phyloP scores from a whole-genome alignment of 2,888 invertebrate species.

The Oasisia sp. region DNA sequence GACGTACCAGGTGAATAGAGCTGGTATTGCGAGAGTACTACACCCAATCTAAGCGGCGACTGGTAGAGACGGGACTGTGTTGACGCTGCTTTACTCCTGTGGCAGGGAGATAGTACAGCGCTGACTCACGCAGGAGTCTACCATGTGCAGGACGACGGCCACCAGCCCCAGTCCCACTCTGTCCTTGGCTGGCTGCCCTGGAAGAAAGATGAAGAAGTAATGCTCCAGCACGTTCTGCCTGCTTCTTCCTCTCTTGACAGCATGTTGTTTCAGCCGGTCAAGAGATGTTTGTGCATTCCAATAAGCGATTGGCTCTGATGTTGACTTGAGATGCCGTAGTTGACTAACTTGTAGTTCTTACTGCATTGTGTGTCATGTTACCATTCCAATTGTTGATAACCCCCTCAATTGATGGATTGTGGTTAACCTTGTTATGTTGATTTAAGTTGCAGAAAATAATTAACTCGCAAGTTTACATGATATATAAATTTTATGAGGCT shows the following conservation, averaged over 20 bases:
- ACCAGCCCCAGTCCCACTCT: neutral
- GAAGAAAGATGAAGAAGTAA: slow-evolving; percentile 12
- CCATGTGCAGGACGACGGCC: neutral
- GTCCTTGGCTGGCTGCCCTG: neutral
- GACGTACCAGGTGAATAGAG: neutral
- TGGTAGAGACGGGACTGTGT: neutral
- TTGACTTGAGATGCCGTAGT: neutral
- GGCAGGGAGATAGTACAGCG: slow-evolving; percentile 7
- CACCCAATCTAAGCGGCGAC: neutral
- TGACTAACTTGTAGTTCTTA: neutral
- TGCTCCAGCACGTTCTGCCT: slow-evolving; percentile 6
- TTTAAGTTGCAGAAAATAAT: neutral
- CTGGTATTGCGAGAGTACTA: neutral
- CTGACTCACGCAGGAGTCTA: neutral
- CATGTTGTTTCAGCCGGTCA: neutral
- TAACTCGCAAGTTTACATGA: neutral
- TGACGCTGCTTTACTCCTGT: neutral
- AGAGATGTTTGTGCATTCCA: neutral
- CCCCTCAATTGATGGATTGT: neutral
- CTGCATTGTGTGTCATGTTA: slow-evolving; percentile 8
- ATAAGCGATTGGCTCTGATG: slow-evolving; percentile 8
- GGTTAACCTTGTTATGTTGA: neutral
- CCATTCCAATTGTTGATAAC: neutral
- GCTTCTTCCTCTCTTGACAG: neutral
- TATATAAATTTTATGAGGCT: neutral